These are phyloP conservation scores for Macrosteles quadrilineatus DNA, from an alignment of 1,140 invertebrate genomes.

Conservation along the genomic window DNA sequence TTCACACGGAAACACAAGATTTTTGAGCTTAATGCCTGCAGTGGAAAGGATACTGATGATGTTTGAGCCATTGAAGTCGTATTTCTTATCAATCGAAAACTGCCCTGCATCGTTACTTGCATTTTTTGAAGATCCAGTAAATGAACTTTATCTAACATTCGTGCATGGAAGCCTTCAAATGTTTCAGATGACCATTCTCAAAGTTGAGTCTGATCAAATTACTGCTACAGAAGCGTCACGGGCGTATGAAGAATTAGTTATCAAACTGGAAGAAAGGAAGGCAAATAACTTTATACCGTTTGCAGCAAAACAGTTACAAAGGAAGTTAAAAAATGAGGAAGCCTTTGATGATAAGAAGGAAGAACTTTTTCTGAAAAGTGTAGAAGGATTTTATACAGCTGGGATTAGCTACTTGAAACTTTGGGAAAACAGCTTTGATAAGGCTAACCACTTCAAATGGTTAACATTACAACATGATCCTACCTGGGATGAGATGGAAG, in stretches of 20 bases:
- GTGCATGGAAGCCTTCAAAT: background rate
- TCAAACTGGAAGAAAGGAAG: slow-evolving; percentile 15
- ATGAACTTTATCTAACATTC: slow-evolving; percentile 34
- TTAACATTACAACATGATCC: background rate
- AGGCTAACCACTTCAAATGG: background rate
- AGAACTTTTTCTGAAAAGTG: too few relatives aligned
- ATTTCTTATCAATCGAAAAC: slow-evolving; percentile 34
- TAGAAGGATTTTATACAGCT: background rate
- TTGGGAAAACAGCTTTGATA: slow-evolving; percentile 9
- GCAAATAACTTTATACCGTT: background rate
- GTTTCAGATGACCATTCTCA: background rate
- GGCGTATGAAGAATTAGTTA: background rate
- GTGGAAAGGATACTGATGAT: slow-evolving; percentile 35
- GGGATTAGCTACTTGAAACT: background rate
- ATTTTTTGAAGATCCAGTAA: slow-evolving; percentile 33
- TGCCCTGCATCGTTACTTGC: slow-evolving; percentile 32
- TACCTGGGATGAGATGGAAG: background rate
- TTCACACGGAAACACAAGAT: slow-evolving; percentile 41
- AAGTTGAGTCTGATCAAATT: background rate
- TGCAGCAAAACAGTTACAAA: background rate
- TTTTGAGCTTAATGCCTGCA: slow-evolving; percentile 40
- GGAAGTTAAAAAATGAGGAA: background rate
- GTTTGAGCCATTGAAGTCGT: slow-evolving; percentile 34
- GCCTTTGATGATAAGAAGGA: background rate
- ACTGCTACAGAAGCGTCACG: background rate